Conservation (phyloP, 2,113 vertebrate species). For the Chaetodon auriga region DNA sequence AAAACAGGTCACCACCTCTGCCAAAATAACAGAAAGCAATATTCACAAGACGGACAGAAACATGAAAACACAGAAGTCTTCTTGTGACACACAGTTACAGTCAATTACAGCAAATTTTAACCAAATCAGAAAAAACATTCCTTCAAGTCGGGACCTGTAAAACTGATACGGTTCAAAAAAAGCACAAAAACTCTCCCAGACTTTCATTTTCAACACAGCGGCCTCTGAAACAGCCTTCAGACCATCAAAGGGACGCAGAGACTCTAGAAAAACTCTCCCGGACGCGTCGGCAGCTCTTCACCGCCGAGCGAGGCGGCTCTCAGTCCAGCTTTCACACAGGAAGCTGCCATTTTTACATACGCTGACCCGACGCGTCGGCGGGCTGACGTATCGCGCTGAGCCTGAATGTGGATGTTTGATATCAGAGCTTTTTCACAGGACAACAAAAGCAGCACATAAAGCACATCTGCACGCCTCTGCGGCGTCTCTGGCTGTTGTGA, state of each 20-base stretch:
- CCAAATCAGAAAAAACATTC: background rate
- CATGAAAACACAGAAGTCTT: background rate
- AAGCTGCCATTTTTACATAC: conserved; percentile 12
- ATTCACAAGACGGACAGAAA: background rate
- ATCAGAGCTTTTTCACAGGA: background rate
- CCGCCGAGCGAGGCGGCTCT: conserved; percentile 9
- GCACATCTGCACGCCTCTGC: background rate
- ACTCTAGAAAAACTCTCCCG: conserved; percentile 19
- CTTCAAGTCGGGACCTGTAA: background rate
- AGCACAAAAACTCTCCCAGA: background rate
- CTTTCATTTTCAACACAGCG: conserved; percentile 9
- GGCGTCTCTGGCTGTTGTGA: background rate
- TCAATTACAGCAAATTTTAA: background rate
- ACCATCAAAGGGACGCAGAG: conserved; percentile 5
- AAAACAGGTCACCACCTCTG: background rate
- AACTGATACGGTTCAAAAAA: background rate
- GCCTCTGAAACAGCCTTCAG: conserved; percentile 22
- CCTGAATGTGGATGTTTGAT: conserved; percentile 38
- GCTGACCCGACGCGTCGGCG: conserved; percentile 40
- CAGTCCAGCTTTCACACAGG: conserved; percentile 11
- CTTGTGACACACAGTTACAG: background rate
- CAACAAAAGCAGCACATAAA: background rate
- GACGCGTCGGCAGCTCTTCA: conserved; percentile 17
- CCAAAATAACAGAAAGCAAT: background rate
- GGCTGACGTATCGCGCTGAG: conserved; percentile 31